These are phyloP conservation scores for Setophaga petechia DNA, from an alignment of 2,113 vertebrate genomes.

Conservation along the genomic window DNA sequence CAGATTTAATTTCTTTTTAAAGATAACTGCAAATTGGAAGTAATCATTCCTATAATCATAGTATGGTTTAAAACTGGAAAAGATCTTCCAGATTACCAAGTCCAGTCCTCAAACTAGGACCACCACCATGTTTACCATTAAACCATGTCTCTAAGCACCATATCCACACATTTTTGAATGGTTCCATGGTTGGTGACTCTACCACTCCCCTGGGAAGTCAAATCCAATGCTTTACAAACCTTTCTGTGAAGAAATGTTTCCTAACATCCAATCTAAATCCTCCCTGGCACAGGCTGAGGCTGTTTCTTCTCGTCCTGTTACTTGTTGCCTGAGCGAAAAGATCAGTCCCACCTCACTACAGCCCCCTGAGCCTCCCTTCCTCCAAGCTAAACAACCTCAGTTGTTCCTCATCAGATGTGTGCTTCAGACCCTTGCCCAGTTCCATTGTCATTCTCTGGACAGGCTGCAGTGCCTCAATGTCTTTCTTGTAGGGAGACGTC, in stretches of 20 bases:
- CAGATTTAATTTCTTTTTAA: background rate
- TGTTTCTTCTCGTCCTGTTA: background rate
- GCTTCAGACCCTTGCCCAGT: background rate
- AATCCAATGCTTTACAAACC: background rate
- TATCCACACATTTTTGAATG: background rate
- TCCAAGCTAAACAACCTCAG: background rate
- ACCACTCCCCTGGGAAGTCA: background rate
- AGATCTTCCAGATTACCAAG: background rate
- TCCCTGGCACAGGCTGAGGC: background rate
- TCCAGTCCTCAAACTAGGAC: background rate
- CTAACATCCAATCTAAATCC: background rate
- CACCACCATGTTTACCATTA: background rate
- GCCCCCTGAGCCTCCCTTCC: background rate
- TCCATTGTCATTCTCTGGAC: background rate
- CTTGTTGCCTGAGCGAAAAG: background rate
- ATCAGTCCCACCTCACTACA: too few species aligned
- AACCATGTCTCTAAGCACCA: background rate
- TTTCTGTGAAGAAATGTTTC: background rate
- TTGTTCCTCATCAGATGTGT: background rate
- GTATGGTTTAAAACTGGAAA: background rate
- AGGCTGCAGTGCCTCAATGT: background rate
- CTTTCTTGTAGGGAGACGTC: background rate
- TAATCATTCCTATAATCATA: background rate
- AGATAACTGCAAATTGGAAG: background rate
- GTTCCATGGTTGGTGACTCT: too few species aligned